A percentile compares a stretch with the other conserved stretches of the same genome.
Evolutionary conservation across 53 echinoderm and acorn worm genomes (phyloP).

Genomic region (Paracentrotus lividus): DNA sequence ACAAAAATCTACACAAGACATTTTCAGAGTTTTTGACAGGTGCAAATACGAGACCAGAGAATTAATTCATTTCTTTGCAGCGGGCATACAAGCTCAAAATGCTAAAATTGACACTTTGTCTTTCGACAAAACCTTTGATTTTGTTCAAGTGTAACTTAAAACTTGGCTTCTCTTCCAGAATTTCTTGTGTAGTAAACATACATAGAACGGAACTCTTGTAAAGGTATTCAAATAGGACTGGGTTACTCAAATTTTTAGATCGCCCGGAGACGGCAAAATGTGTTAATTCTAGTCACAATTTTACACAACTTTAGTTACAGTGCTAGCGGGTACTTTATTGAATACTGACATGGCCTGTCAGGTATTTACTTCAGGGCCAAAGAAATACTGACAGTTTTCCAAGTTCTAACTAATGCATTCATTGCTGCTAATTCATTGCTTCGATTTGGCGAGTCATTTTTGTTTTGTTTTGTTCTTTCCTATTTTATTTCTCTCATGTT

Average conservation of each 20-base stretch:
- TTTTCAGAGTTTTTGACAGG: neutral
- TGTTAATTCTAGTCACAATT: neutral
- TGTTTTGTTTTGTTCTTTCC: neutral
- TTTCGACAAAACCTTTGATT: neutral
- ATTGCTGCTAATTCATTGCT: neutral
- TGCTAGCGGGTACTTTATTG: neutral
- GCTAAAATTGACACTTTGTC: neutral
- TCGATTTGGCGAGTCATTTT: neutral
- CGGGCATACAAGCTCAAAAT: neutral
- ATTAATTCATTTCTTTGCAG: neutral
- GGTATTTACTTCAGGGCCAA: neutral
- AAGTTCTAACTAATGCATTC: neutral
- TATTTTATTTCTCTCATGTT: neutral
- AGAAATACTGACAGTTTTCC: slow-evolving; percentile 9
- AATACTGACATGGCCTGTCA: neutral
- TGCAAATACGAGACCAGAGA: neutral
- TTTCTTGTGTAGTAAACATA: neutral
- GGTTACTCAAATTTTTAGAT: neutral
- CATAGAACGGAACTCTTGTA: neutral
- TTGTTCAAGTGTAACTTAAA: neutral
- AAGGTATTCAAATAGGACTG: neutral
- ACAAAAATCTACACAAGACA: too few species aligned
- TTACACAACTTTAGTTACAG: neutral
- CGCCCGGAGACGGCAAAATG: slow-evolving; percentile 4
- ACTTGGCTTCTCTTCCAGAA: neutral